Evolutionary conservation across 2,113 vertebrate genomes (phyloP).

Genomic region (Spheniscus mendiculus): DNA sequence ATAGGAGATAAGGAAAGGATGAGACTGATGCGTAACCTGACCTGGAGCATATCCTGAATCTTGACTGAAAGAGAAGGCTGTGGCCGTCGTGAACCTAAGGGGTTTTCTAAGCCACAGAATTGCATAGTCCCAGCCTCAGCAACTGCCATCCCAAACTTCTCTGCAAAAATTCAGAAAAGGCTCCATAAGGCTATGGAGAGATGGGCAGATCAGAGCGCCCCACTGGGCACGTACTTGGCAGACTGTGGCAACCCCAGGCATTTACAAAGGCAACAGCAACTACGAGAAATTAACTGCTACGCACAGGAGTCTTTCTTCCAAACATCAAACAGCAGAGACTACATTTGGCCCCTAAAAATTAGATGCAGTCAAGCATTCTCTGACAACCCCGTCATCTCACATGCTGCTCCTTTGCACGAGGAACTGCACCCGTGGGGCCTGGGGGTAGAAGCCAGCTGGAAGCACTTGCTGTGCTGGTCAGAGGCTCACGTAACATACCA

Average conservation of each 20-base stretch:
- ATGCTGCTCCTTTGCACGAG: not conserved
- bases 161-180: not conserved
- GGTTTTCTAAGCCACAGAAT: not conserved
- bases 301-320: not conserved
- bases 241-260: not conserved
- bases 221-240: not conserved
- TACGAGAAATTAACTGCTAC: not conserved
- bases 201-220: not conserved
- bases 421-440: too few relatives aligned
- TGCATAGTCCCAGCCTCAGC: not conserved
- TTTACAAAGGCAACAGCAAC: not conserved
- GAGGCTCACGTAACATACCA: not conserved
- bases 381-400: not conserved
- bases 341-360: not conserved
- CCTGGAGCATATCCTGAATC: not conserved
- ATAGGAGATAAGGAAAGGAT: not conserved
- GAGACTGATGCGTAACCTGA: not conserved
- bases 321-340: not conserved
- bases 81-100: accelerated
- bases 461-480: not conserved
- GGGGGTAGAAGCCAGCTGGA: not conserved
- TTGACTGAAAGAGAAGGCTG: not conserved
- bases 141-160: not conserved
- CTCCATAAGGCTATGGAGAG: not conserved
- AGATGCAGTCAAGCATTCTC: not conserved